Conservation (phyloP, 1,140 invertebrate species). For the Scaptomyza graminum region DNA sequence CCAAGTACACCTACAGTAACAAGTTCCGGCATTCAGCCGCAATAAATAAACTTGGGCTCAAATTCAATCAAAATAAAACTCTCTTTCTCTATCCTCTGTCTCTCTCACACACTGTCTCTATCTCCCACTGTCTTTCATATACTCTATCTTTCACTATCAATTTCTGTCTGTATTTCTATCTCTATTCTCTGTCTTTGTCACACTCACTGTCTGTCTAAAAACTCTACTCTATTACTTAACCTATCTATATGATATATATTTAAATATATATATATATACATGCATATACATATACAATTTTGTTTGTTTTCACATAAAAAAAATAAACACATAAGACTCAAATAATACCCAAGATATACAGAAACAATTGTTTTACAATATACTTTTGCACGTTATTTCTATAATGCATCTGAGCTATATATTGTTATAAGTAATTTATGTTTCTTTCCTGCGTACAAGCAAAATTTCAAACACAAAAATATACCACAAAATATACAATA, state of each 20-base stretch:
- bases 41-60: constrained; percentile 30
- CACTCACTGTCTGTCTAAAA: constrained; percentile 67
- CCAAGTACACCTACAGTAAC: constrained; percentile 24
- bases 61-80: constrained; percentile 43
- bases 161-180: constrained; percentile 46
- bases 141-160: constrained; percentile 23
- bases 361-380: constrained; percentile 79
- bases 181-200: constrained; percentile 51
- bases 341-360: constrained; percentile 24
- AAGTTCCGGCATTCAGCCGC: constrained; percentile 24
- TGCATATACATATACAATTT: constrained; percentile 52
- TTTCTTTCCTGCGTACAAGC: constrained; percentile 77
- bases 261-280: constrained; percentile 20
- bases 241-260: constrained; percentile 15
- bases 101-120: constrained; percentile 38
- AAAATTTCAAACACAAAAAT: constrained; percentile 33
- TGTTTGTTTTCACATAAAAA: constrained; percentile 67
- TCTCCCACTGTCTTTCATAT: constrained; percentile 38
- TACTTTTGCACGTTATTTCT: constrained; percentile 83
- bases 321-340: constrained; percentile 21
- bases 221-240: constrained; percentile 36
- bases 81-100: constrained; percentile 42
- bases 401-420: constrained; percentile 82
- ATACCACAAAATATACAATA: constrained; percentile 53
- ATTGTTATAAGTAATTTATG: constrained; percentile 83